Percentiles rank a stretch among this genome's conserved stretches.
Evolutionary conservation across 2,888 invertebrate genomes (phyloP).

Genomic region (Drosophila diplacantha): DNA sequence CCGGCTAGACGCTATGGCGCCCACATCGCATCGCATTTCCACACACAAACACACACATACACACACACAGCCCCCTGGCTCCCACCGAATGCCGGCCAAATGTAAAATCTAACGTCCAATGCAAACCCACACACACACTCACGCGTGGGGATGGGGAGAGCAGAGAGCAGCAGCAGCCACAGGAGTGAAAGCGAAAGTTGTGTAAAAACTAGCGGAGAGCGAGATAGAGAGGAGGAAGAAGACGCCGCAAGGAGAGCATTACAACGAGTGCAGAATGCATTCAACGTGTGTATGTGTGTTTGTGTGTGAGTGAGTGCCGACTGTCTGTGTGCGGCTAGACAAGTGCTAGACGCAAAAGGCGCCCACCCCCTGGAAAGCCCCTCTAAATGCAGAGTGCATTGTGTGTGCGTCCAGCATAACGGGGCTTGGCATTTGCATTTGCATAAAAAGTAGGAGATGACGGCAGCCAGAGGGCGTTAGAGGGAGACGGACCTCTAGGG

Average conservation of each 20-base stretch:
- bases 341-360: slow-evolving; percentile 58
- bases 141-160: slow-evolving; percentile 7
- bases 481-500: slow-evolving; percentile 3
- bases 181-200: slow-evolving; percentile 63
- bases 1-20: slow-evolving; percentile 42
- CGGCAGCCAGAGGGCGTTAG: background rate
- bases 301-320: slow-evolving; percentile 24
- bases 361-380: background rate
- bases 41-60: slow-evolving; percentile 17
- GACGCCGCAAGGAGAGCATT: slow-evolving; percentile 45
- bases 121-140: slow-evolving; percentile 13
- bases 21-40: slow-evolving; percentile 30
- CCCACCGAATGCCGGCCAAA: slow-evolving; percentile 62
- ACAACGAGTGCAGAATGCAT: slow-evolving; percentile 42
- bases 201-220: slow-evolving; percentile 65
- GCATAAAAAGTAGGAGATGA: background rate
- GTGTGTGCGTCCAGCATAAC: slow-evolving; percentile 23
- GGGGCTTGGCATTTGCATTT: slow-evolving; percentile 25
- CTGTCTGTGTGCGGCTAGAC: slow-evolving; percentile 52
- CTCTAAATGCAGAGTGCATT: slow-evolving; percentile 7
- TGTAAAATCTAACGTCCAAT: slow-evolving; percentile 67
- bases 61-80: slow-evolving; percentile 17
- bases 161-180: slow-evolving; percentile 10
- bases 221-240: slow-evolving; percentile 26
- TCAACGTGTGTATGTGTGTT: slow-evolving; percentile 2